phyloP scores from a whole-genome alignment of 53 echinoderm and acorn worm genomes.

The Arbacia lixula region DNA sequence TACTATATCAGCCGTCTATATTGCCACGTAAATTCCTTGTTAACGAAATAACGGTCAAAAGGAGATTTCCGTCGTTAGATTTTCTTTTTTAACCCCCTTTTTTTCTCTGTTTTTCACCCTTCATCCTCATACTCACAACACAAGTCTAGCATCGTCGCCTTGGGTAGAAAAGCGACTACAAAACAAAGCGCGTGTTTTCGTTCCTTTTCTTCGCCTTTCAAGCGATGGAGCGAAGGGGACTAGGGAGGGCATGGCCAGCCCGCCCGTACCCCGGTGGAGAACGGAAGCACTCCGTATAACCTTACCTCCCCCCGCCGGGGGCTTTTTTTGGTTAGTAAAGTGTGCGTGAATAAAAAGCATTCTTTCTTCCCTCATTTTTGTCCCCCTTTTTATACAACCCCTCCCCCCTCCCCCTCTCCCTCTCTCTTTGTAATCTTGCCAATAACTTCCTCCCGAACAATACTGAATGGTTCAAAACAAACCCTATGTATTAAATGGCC shows the following conservation, averaged over 20 bases:
- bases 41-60: no score
- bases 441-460: neutral
- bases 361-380: neutral
- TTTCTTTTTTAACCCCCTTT: neutral
- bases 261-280: slow-evolving; percentile 40
- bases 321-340: neutral
- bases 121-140: neutral
- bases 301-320: slow-evolving; percentile 28
- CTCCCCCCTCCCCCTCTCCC: neutral
- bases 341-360: slow-evolving; percentile 12
- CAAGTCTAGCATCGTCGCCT: slow-evolving; percentile 8
- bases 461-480: slow-evolving; percentile 30
- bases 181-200: slow-evolving; percentile 36
- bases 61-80: no score
- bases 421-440: slow-evolving; percentile 1
- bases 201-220: slow-evolving; percentile 5
- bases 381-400: neutral
- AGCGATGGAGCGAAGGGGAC: neutral
- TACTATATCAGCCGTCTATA: no score
- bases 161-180: slow-evolving; percentile 20
- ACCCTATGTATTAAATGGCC: slow-evolving; percentile 11
- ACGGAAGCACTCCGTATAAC: slow-evolving; percentile 43
- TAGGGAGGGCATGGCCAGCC: slow-evolving; percentile 41
- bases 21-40: no score
- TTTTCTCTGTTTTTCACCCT: neutral